Evolutionary conservation across 2,888 invertebrate genomes (phyloP).

Genomic region (Caenorhabditis macrosperma): DNA sequence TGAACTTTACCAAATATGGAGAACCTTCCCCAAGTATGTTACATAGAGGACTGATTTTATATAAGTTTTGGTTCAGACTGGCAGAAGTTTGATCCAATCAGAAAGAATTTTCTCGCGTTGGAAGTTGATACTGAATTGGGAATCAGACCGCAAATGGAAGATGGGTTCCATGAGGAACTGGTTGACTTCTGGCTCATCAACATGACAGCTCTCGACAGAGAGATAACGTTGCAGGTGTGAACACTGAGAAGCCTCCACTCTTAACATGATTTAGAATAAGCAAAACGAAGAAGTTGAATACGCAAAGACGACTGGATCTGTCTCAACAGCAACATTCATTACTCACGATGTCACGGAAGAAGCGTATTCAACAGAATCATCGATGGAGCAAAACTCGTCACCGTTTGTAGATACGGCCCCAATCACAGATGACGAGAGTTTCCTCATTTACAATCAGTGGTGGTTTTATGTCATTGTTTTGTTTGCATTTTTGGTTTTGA

Average conservation of each 20-base stretch:
- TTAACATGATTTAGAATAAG: too few species aligned
- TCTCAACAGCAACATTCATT: too few species aligned
- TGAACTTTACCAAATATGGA: slow-evolving; percentile 48
- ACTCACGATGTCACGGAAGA: too few species aligned
- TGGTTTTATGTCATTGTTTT: slow-evolving; percentile 38
- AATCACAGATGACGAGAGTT: not conserved
- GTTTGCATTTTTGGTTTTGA: not conserved
- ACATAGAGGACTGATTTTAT: not conserved
- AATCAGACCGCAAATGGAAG: slow-evolving; percentile 32
- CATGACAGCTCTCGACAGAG: slow-evolving; percentile 27
- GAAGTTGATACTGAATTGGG: slow-evolving; percentile 24
- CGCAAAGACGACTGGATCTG: too few species aligned
- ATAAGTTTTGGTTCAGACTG: slow-evolving; percentile 27
- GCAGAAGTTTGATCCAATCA: slow-evolving; percentile 13
- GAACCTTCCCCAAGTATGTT: slow-evolving; percentile 38
- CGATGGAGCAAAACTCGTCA: not conserved
- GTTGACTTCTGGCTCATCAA: slow-evolving; percentile 39
- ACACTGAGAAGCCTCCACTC: not conserved
- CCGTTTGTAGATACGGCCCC: not conserved
- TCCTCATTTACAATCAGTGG: slow-evolving; percentile 32
- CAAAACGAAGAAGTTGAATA: too few species aligned
- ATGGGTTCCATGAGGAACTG: slow-evolving; percentile 40
- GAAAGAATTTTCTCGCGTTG: slow-evolving; percentile 37
- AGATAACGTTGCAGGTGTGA: slow-evolving; percentile 22
- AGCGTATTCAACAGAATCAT: not conserved